These are phyloP conservation scores for Phaenicophaeus curvirostris DNA, from an alignment of 2,797 vertebrate species.

Conservation along the genomic window DNA sequence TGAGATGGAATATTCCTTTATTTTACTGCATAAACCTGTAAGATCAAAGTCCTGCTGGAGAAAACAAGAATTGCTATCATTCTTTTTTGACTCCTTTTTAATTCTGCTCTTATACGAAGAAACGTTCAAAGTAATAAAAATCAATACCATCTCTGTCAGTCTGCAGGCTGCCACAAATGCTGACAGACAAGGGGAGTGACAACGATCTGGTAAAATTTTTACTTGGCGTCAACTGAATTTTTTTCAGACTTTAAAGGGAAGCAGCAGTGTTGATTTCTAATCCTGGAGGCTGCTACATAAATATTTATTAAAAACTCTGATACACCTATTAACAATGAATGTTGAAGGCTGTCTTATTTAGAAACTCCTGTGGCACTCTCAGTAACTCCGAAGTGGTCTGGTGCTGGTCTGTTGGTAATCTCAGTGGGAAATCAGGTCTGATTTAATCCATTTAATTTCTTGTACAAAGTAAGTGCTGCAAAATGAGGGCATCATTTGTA, in stretches of 20 bases:
- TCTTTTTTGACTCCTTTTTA: constrained; percentile 10
- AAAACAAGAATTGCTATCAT: constrained; percentile 33
- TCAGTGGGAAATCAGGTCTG: neutral
- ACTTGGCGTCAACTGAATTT: neutral
- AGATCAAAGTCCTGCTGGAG: neutral
- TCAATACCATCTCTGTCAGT: neutral
- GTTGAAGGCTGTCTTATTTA: neutral
- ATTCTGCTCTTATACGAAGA: neutral
- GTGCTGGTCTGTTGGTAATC: neutral
- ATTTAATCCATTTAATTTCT: neutral
- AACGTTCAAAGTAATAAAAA: constrained; percentile 17
- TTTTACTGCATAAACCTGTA: neutral
- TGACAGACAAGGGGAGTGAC: neutral
- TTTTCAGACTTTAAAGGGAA: neutral
- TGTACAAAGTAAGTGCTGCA: neutral
- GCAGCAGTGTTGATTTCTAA: neutral
- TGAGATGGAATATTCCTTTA: neutral
- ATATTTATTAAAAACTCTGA: neutral
- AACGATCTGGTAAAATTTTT: neutral
- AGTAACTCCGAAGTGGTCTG: neutral
- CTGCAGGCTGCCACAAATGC: neutral
- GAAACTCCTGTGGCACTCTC: neutral
- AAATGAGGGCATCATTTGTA: neutral
- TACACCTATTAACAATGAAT: neutral
- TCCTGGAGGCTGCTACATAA: neutral